Percentiles rank a stretch among this genome's conserved stretches.
Conservation (phyloP, 2,888 invertebrate genomes). For the Bursaphelenchus okinawaensis region DNA sequence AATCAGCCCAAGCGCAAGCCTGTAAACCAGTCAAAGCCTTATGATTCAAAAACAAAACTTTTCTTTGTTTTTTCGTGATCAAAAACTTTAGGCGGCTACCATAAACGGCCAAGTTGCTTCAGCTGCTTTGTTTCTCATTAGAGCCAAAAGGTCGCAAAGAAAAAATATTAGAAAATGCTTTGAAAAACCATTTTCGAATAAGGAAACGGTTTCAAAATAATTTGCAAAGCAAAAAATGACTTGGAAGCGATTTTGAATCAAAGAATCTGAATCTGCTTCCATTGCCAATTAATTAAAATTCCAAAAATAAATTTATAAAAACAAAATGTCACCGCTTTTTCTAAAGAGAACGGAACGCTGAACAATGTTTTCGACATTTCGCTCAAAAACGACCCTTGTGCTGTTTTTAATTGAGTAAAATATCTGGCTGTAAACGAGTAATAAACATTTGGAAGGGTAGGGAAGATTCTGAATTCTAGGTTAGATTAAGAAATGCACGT, state of each 20-base stretch:
- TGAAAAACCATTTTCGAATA: background rate
- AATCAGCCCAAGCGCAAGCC: background rate
- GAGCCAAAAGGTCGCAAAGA: background rate
- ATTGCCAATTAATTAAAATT: background rate
- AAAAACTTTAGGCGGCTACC: background rate
- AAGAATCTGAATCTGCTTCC: background rate
- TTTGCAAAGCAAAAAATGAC: too few relatives aligned
- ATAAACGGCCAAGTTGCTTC: background rate
- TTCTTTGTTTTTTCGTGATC: background rate
- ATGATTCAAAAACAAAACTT: background rate
- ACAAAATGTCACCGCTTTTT: too few relatives aligned
- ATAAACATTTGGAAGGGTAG: too few relatives aligned
- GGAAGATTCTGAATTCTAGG: too few relatives aligned
- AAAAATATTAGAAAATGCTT: background rate
- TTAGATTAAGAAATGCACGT: too few relatives aligned
- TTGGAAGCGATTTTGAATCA: too few relatives aligned
- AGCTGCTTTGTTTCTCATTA: background rate
- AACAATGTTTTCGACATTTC: too few relatives aligned
- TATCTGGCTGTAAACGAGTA: too few relatives aligned
- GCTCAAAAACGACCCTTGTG: too few relatives aligned
- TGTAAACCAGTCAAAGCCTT: background rate
- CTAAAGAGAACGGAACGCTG: too few relatives aligned
- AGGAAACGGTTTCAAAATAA: background rate
- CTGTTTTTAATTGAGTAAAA: too few relatives aligned
- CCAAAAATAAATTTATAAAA: background rate